Evolutionary conservation across 1,140 invertebrate genomes (phyloP), one percentile per base, ranked within the genome.

Genomic region (Pinna nobilis): DNA sequence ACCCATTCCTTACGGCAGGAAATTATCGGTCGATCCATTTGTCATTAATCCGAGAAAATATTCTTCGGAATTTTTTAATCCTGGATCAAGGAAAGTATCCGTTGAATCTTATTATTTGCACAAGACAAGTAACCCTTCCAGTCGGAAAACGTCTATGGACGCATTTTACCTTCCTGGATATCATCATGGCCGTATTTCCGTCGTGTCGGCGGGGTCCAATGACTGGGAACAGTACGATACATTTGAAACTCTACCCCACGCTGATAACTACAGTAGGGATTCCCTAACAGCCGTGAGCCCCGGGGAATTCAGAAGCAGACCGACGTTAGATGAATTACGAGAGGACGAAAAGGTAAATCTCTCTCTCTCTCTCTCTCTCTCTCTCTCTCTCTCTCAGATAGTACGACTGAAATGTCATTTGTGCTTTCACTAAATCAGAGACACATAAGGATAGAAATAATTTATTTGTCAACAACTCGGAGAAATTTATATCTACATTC

Each of bases 321-420:
- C 96, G 4, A 97, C 96, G 3, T 89, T 98, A 20, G 96, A 97
- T 85, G 96, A 98, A 88, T 92, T 98, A 3, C 95, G 97, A 88
- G 95, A 96, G 39, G 79, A 81, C 67, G 70, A 80, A 51, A 78
- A 82, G 64, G 50, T 67, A 47, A 49, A 20, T n/a, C 5, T 35
- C 44, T 32, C 28, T n/a, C 13, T 44, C n/a, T 44, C 41, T 44
- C n/a, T 44, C n/a, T 44, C n/a, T n/a, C n/a, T n/a, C n/a, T n/a
- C n/a, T n/a, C n/a, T n/a, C n/a, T n/a, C n/a, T n/a, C n/a, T n/a
- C n/a, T 9, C 41, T 44, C 41, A n/a, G 9, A 9, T n/a, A 44
- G n/a, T 11, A 44, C 9, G n/a, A 9, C n/a, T n/a, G n/a, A n/a
- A n/a, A n/a, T n/a, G n/a, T n/a, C n/a, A n/a, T n/a, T n/a, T n/a